Evolutionary conservation across 64 coral and sea anemone genomes (phyloP).

Genomic region (Montipora capricornis): DNA sequence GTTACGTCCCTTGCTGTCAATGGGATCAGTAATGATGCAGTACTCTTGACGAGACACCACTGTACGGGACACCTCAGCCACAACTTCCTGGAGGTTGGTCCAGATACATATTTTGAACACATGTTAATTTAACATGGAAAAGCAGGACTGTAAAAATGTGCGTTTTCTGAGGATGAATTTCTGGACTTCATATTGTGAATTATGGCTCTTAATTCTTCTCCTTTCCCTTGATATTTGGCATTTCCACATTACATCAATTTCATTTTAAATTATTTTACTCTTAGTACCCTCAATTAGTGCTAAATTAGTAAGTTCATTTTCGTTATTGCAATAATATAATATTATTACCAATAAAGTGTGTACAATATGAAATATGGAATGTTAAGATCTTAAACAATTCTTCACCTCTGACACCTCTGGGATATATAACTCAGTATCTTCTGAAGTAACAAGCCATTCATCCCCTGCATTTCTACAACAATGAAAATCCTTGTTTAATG

Average conservation of each 20-base stretch:
- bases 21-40: conserved; percentile 85
- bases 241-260: too few relatives aligned
- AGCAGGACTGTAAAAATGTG: too few relatives aligned
- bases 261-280: too few relatives aligned
- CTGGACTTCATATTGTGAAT: too few relatives aligned
- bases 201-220: too few relatives aligned
- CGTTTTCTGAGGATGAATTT: too few relatives aligned
- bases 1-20: conserved; percentile 82
- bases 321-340: too few relatives aligned
- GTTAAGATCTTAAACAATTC: not conserved
- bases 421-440: conserved; percentile 90
- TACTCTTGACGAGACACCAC: conserved; percentile 74
- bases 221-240: too few relatives aligned
- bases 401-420: conserved; percentile 93
- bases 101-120: not conserved
- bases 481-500: not conserved
- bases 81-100: conserved; percentile 63
- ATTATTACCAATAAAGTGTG: too few relatives aligned
- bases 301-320: too few relatives aligned
- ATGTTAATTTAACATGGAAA: not conserved
- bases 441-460: conserved; percentile 94
- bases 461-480: conserved; percentile 74
- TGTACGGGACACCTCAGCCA: conserved; percentile 72
- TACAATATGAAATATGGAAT: too few relatives aligned
- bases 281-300: too few relatives aligned